Evolutionary conservation across 2,888 invertebrate species (phyloP), one percentile per base, ranked within the genome.

Genomic region (Ceratothoa steindachneri): DNA sequence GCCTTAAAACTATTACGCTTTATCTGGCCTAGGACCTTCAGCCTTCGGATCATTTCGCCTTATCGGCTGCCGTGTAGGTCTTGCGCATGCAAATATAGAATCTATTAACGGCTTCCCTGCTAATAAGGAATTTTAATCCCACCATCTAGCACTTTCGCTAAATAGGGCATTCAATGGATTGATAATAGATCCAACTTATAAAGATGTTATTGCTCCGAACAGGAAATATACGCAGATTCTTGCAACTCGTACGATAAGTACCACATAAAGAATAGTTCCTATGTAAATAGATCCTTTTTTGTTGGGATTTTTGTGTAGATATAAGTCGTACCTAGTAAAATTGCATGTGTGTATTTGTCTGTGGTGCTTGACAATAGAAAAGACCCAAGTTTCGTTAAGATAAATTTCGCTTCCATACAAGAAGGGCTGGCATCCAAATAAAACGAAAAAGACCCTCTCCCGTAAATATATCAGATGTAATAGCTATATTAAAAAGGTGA

Each of bases 41-140:
- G n/a, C n/a, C n/a, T n/a, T n/a, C n/a, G n/a, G n/a, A n/a, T n/a
- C n/a, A n/a, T 51, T 19, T 51, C n/a, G n/a, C 19, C 15, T 51
- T 51, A 51, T 51, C 52, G 52, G 19, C 19, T 51, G 19, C n/a
- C 19, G 19, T 51, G 2, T 22, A 7, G 60, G 24, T 22, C 22
- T 60, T 24, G 60, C 27, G 19, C 60, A 24, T 24, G 60, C 60
- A 60, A 60, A 60, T 60, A 60, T 60, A 60, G 60, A 24, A 22
- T 24, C 60, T 60, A 60, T 60, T 60, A 24, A 60, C 27, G 60
- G 24, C 12, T n/a, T n/a, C 9, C 12, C 24, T 60, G 12, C 19
- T 60, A 24, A 60, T 60, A 60, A 60, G 60, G 60, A 60, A 3
- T 60, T 12, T 60, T 24, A 9, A 5, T 41, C 15, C 41, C 41